phyloP scores from a whole-genome alignment of 2,888 invertebrate genomes.

The Oscheius onirici region DNA sequence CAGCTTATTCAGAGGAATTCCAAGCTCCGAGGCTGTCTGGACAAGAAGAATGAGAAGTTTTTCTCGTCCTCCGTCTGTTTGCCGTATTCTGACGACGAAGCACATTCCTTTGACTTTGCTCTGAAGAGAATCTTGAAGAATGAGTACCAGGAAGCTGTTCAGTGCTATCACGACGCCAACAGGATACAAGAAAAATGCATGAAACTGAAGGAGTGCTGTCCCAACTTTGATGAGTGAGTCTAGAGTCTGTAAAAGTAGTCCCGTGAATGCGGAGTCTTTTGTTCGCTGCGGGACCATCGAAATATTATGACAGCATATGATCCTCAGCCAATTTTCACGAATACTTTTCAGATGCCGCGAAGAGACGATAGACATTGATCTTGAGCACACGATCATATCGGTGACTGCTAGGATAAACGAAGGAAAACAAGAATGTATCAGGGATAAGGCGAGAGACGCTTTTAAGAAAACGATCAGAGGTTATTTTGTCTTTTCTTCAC shows the following conservation, averaged over 20 bases:
- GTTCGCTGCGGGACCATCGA: too few species aligned
- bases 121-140: constrained; percentile 41
- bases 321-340: too few species aligned
- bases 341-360: constrained; percentile 55
- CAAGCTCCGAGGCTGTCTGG: constrained; percentile 50
- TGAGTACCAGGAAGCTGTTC: constrained; percentile 40
- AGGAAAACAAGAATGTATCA: constrained; percentile 52
- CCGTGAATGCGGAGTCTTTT: too few species aligned
- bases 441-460: constrained; percentile 48
- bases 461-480: constrained; percentile 40
- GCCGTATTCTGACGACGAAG: constrained; percentile 46
- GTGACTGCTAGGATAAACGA: constrained; percentile 57
- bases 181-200: constrained; percentile 57
- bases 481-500: not conserved
- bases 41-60: constrained; percentile 48
- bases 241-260: not conserved
- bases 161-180: constrained; percentile 57
- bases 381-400: constrained; percentile 53
- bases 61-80: constrained; percentile 54
- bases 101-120: constrained; percentile 43
- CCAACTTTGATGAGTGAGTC: constrained; percentile 56
- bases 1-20: constrained; percentile 52
- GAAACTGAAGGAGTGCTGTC: constrained; percentile 55
- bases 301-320: too few species aligned
- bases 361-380: constrained; percentile 48